Percentiles rank a stretch among this genome's conserved stretches.
phyloP scores from a whole-genome alignment of 2,888 invertebrate species.

The Melitaea athalia region DNA sequence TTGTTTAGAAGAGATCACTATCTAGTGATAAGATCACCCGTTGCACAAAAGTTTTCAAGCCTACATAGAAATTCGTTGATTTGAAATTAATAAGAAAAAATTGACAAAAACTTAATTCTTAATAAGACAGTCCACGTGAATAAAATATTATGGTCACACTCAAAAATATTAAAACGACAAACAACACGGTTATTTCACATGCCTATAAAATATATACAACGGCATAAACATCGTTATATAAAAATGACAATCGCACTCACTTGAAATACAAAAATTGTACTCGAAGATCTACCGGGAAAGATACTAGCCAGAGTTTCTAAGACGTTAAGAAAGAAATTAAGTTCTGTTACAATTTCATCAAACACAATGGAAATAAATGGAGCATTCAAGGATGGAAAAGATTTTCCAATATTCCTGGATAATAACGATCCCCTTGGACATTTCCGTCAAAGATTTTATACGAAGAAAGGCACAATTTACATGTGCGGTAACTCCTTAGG shows the following conservation, averaged over 20 bases:
- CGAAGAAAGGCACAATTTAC: conserved; percentile 59
- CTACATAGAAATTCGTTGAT: too few relatives aligned
- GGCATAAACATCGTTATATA: conserved; percentile 6
- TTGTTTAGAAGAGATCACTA: too few relatives aligned
- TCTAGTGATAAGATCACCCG: too few relatives aligned
- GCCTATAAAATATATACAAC: neutral
- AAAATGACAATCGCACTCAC: neutral
- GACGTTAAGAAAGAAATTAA: neutral
- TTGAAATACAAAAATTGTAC: neutral
- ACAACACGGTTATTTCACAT: conserved; percentile 11
- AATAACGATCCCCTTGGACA: conserved; percentile 62
- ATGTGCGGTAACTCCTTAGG: conserved; percentile 73
- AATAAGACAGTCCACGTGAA: neutral
- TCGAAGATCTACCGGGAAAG: too few relatives aligned
- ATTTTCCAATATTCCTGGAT: conserved; percentile 59
- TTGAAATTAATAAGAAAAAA: neutral
- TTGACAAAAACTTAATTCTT: neutral
- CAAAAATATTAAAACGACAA: neutral
- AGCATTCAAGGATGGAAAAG: conserved; percentile 52
- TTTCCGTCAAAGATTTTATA: conserved; percentile 61
- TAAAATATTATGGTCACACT: conserved; percentile 11
- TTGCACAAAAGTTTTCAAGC: too few relatives aligned
- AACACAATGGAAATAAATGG: neutral
- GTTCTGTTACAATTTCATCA: neutral
- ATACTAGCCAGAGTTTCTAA: too few relatives aligned